These are phyloP conservation scores for Automeris io DNA, from an alignment of 2,888 invertebrate species.

Conservation along the genomic window DNA sequence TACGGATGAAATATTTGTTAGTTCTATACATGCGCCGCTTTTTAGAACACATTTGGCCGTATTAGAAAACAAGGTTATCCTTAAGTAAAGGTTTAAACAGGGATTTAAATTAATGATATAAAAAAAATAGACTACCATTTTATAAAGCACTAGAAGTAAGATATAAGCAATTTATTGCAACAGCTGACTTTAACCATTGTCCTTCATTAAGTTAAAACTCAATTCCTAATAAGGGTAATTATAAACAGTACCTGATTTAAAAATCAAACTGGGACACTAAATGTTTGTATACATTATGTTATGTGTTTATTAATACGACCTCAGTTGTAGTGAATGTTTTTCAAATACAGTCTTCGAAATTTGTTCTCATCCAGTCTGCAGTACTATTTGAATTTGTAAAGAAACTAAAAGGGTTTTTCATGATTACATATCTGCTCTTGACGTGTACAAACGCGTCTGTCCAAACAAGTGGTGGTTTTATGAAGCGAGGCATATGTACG, in stretches of 20 bases:
- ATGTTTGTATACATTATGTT: neutral
- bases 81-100: too few species aligned
- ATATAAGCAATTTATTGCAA: too few species aligned
- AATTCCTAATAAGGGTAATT: too few species aligned
- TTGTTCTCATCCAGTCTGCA: slow-evolving; percentile 10
- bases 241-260: too few species aligned
- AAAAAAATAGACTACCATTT: neutral
- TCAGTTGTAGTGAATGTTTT: slow-evolving; percentile 12
- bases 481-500: slow-evolving; percentile 24
- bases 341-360: slow-evolving; percentile 16
- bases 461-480: slow-evolving; percentile 29
- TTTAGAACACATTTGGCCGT: too few species aligned
- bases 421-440: slow-evolving; percentile 14
- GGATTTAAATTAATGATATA: too few species aligned
- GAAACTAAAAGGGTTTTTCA: slow-evolving; percentile 14
- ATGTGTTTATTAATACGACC: neutral
- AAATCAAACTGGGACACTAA: neutral
- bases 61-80: too few species aligned
- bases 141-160: too few species aligned
- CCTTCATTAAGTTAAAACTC: too few species aligned
- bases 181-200: too few species aligned
- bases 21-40: too few species aligned
- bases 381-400: slow-evolving; percentile 18
- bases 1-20: neutral
- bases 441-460: slow-evolving; percentile 18